Evolutionary conservation across 2,113 vertebrate genomes (phyloP).

Genomic region (Lasiurus cinereus): DNA sequence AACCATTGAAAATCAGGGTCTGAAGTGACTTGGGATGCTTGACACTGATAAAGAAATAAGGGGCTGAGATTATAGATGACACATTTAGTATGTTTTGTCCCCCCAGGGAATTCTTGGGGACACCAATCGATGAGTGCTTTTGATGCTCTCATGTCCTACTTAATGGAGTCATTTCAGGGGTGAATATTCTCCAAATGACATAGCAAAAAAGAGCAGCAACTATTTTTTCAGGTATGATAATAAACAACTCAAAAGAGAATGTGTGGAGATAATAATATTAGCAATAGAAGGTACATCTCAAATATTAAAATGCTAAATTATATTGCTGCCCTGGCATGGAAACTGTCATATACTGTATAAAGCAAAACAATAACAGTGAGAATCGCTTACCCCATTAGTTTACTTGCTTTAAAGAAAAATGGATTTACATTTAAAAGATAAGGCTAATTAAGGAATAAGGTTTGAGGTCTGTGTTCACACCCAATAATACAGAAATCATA

Average conservation of each 20-base stretch:
- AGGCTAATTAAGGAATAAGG: not conserved
- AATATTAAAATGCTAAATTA: not conserved
- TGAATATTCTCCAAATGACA: not conserved
- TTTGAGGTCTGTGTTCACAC: not conserved
- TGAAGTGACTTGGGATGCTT: not conserved
- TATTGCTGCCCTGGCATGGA: fast-evolving
- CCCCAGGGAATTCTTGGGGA: not conserved
- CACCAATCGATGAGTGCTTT: not conserved
- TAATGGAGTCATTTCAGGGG: slow-evolving; percentile 16
- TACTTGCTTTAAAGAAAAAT: not conserved
- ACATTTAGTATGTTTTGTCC: not conserved
- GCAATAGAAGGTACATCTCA: fast-evolving
- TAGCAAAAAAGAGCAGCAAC: not conserved
- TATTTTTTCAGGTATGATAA: not conserved
- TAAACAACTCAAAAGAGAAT: not conserved
- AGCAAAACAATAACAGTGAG: not conserved
- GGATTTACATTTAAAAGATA: not conserved
- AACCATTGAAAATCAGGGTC: not conserved
- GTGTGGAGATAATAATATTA: fast-evolving
- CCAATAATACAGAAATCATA: fast-evolving
- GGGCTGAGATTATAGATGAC: not conserved
- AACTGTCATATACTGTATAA: fast-evolving
- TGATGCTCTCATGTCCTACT: not conserved
- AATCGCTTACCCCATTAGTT: fast-evolving
- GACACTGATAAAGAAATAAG: not conserved